Percentiles rank a stretch among this genome's conserved stretches.
These are phyloP conservation scores for Rhinogobio ventralis DNA, from an alignment of 2,797 vertebrate species.

Conservation along the genomic window DNA sequence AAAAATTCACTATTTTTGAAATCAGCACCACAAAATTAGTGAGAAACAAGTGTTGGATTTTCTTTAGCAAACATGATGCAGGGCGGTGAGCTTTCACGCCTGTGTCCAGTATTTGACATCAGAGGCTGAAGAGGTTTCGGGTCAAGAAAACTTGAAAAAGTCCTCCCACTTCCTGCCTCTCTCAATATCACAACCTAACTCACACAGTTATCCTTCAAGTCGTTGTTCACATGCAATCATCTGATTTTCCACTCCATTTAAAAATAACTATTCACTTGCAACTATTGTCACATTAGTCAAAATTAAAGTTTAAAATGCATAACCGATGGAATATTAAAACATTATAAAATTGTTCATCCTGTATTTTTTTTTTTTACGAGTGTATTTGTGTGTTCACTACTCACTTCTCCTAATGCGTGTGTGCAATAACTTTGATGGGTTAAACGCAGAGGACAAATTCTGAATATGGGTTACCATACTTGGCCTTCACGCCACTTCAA, in stretches of 20 bases:
- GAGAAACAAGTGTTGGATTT: background rate
- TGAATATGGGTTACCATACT: too few relatives aligned
- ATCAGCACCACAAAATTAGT: background rate
- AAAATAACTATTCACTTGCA: background rate
- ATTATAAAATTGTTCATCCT: background rate
- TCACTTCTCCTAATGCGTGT: too few relatives aligned
- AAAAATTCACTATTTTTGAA: background rate
- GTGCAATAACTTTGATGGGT: too few relatives aligned
- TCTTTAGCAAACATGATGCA: background rate
- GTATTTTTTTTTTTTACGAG: background rate
- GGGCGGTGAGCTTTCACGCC: background rate
- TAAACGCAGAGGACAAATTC: too few relatives aligned
- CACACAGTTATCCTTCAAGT: background rate
- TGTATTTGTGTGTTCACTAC: too few relatives aligned
- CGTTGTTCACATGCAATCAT: background rate
- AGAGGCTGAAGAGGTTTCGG: background rate
- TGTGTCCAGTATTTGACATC: background rate
- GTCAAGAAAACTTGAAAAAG: background rate
- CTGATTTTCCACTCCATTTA: background rate
- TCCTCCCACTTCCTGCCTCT: background rate
- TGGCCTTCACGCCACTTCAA: too few relatives aligned
- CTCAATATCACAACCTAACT: background rate
- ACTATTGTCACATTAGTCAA: background rate
- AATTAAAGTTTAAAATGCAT: background rate
- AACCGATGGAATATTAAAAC: background rate